Percentiles rank a stretch among this genome's conserved stretches.
These are phyloP conservation scores for Spinus olivaceus DNA, from an alignment of 2,797 vertebrate genomes.

Conservation along the genomic window DNA sequence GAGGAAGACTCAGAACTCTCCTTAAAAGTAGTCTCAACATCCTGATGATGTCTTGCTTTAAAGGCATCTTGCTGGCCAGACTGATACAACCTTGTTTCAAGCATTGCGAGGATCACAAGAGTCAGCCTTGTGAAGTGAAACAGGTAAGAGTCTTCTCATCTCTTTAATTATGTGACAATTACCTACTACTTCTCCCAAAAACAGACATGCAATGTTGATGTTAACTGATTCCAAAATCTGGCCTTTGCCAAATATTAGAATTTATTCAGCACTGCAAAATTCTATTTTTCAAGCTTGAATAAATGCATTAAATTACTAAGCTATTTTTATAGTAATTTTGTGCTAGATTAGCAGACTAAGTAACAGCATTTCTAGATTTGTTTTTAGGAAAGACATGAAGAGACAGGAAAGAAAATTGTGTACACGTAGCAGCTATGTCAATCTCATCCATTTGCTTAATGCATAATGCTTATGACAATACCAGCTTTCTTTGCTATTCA, in stretches of 20 bases:
- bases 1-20: background rate
- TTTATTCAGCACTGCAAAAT: background rate
- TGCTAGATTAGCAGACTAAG: background rate
- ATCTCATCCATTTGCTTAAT: background rate
- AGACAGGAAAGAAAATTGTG: background rate
- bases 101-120: background rate
- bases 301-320: background rate
- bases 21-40: background rate
- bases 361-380: background rate
- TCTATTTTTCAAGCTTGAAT: background rate
- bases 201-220: background rate
- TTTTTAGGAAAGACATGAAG: background rate
- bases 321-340: background rate
- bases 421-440: background rate
- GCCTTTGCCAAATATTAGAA: background rate
- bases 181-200: background rate
- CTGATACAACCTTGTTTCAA: background rate
- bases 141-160: background rate
- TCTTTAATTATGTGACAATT: background rate
- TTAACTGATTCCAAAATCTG: background rate
- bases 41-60: background rate
- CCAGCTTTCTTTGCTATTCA: background rate
- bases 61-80: background rate
- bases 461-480: background rate
- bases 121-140: background rate